phyloP scores from a whole-genome alignment of 2,888 invertebrate species.

The Ophraella communa region DNA sequence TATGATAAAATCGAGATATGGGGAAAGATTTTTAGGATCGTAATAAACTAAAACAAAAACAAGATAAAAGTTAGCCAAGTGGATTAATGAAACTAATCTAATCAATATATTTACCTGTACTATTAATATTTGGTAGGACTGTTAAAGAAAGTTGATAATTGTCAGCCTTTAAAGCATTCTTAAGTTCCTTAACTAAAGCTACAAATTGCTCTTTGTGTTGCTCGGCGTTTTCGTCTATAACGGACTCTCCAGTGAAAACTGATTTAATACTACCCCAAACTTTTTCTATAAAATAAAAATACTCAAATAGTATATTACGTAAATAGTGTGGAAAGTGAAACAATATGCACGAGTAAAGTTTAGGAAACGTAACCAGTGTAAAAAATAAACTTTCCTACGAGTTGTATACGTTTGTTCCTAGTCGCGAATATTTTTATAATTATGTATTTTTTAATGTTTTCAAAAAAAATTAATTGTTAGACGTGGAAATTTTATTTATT shows the following conservation, averaged over 20 bases:
- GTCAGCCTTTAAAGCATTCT: slow-evolving; percentile 71
- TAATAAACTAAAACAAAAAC: slow-evolving; percentile 75
- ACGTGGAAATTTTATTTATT: too few species aligned
- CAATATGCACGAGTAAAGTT: too few species aligned
- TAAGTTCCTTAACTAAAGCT: slow-evolving; percentile 75
- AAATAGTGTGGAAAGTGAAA: too few species aligned
- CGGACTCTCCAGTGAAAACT: slow-evolving; percentile 69
- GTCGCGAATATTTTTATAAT: too few species aligned
- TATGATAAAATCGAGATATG: slow-evolving; percentile 78
- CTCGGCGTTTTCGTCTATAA: slow-evolving; percentile 77
- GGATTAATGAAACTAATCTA: background rate
- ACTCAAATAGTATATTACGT: too few species aligned
- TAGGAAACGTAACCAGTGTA: too few species aligned
- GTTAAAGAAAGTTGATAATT: slow-evolving; percentile 69
- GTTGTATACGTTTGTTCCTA: too few species aligned
- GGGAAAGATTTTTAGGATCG: slow-evolving; percentile 75
- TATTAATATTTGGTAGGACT: slow-evolving; percentile 77
- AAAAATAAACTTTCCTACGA: too few species aligned
- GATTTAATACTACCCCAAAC: slow-evolving; percentile 82
- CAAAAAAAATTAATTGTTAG: too few species aligned
- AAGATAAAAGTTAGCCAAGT: background rate
- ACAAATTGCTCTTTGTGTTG: slow-evolving; percentile 82
- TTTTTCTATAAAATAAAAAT: too few species aligned
- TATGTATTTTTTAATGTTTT: too few species aligned
- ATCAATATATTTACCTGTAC: slow-evolving; percentile 63